phyloP scores from a whole-genome alignment of 2,113 vertebrate species.

The Cichladusa arquata region DNA sequence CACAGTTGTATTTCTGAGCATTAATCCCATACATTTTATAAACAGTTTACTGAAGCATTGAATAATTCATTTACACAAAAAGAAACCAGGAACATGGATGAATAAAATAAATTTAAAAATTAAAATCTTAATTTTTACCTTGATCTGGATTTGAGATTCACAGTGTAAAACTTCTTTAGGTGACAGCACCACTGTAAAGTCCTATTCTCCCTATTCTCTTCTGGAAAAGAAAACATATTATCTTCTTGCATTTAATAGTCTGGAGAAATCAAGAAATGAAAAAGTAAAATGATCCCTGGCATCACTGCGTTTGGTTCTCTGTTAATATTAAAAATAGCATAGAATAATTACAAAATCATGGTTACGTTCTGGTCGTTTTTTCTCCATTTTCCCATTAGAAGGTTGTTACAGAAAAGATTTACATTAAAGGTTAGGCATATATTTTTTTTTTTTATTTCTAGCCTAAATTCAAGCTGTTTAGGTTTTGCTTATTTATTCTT shows the following conservation, averaged over 20 bases:
- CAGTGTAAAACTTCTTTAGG: neutral
- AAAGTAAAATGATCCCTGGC: neutral
- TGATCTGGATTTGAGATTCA: neutral
- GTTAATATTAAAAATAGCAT: neutral
- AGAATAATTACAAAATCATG: neutral
- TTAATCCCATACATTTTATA: neutral
- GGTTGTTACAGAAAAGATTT: neutral
- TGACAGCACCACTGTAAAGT: neutral
- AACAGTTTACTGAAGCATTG: neutral
- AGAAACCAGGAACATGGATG: fast-evolving
- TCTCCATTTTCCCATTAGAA: neutral
- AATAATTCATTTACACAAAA: neutral
- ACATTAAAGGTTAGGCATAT: fast-evolving
- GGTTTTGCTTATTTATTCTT: neutral
- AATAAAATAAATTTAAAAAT: neutral
- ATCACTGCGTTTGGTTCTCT: neutral
- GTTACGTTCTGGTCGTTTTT: neutral
- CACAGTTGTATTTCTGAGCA: neutral
- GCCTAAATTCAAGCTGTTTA: neutral
- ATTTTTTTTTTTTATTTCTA: neutral
- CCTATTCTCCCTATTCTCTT: neutral
- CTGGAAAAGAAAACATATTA: neutral
- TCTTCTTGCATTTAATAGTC: neutral
- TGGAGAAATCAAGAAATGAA: neutral
- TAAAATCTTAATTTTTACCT: neutral